These are phyloP conservation scores for Agapostemon virescens DNA, from an alignment of 2,888 invertebrate species.

Conservation along the genomic window DNA sequence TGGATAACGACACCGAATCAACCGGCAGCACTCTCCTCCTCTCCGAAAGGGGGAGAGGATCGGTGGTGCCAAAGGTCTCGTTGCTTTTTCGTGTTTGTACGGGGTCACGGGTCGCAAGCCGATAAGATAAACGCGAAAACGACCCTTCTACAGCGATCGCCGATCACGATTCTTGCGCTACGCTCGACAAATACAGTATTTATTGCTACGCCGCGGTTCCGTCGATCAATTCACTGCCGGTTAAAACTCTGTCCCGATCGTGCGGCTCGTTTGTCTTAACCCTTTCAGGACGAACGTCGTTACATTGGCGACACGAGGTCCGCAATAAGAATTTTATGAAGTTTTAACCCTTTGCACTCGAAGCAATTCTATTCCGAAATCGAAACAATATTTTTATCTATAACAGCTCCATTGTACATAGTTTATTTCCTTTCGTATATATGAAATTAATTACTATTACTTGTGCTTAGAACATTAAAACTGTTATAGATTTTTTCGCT, in stretches of 20 bases:
- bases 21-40: conserved; percentile 30
- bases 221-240: not conserved
- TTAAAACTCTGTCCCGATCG: not conserved
- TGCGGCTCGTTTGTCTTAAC: too few relatives aligned
- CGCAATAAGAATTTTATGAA: too few relatives aligned
- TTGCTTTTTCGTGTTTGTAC: conserved; percentile 64
- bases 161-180: conserved; percentile 21
- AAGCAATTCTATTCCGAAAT: too few relatives aligned
- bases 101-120: conserved; percentile 67
- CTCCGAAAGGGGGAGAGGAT: conserved; percentile 40
- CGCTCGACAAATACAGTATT: conserved; percentile 10
- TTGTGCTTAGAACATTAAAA: too few relatives aligned
- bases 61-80: conserved; percentile 68
- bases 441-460: too few relatives aligned
- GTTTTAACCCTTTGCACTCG: too few relatives aligned
- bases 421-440: too few relatives aligned
- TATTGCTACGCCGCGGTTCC: not conserved
- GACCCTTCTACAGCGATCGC: conserved; percentile 12
- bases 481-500: too few relatives aligned
- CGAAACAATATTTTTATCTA: too few relatives aligned
- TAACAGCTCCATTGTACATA: too few relatives aligned
- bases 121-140: conserved; percentile 70
- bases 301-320: too few relatives aligned
- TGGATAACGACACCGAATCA: conserved; percentile 60
- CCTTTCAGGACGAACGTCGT: too few relatives aligned